Evolutionary conservation across 53 echinoderm and acorn worm species (phyloP), one percentile per base, ranked within the genome.

Genomic region (Temnopleurus reevesii): DNA sequence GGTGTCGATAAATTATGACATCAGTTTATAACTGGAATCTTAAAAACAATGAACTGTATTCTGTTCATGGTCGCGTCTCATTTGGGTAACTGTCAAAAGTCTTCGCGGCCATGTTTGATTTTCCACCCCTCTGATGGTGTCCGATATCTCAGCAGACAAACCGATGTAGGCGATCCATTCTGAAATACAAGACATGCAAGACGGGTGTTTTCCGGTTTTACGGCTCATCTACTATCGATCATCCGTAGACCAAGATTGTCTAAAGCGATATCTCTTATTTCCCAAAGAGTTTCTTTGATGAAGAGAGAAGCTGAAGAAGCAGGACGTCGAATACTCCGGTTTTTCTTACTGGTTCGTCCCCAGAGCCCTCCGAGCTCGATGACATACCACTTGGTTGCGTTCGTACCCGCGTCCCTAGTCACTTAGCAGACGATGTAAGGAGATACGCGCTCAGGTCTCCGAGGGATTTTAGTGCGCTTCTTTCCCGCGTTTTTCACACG

Each of bases 171-270:
- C 83, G 51, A 34, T 83, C 83, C 49, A 35, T 53, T 55, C 36
- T 53, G 83, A 54, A 83, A 83, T 83, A 35, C 54, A 55, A 83
- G 1, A 18, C 83, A 83, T 83, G 23, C 54, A 55, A 83, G 1
- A 18, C 83, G 54, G 31, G 83, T 83, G 55, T 36, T 83, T 83
- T 83, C 83, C 83, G 83, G 83, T 83, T 83, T 83, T 83, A 83
- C 55, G 83, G 83, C 83, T 56, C 83, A 83, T 83, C 17, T 83
- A 83, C 19, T 35, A 83, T 83, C 83, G 83, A 83, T 83, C 55
- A 83, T 23, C 83, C 83, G 51, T 55, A 9, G 54, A 49, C 83
- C 9, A 19, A 83, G 83, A 83, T 83, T 83, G 83, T 83, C 83
- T 36, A 83, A 83, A 55, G 83, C 51, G 83, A 83, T 83, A 83